Evolutionary conservation across 2,797 vertebrate species (phyloP).

Genomic region (Enteromius unitaeniatus): DNA sequence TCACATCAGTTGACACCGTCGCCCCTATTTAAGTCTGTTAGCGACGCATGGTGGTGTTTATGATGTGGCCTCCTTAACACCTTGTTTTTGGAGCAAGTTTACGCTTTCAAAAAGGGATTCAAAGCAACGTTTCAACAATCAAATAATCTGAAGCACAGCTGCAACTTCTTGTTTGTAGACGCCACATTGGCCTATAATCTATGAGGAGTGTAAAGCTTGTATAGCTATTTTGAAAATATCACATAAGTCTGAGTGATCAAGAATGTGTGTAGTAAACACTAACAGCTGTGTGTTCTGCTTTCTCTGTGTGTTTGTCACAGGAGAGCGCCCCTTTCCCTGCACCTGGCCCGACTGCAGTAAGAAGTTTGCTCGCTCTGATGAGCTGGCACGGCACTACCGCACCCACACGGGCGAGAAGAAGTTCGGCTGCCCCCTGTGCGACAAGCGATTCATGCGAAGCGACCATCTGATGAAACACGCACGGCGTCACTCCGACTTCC

Average conservation of each 20-base stretch:
- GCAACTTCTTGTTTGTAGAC: conserved; percentile 1
- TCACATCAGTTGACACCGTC: conserved; percentile 58
- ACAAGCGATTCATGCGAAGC: conserved; percentile 98
- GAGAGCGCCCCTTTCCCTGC: conserved; percentile 95
- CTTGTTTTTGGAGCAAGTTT: conserved; percentile 41
- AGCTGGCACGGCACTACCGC: conserved; percentile 96
- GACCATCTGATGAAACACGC: conserved; percentile 98
- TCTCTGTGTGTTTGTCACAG: conserved; percentile 70
- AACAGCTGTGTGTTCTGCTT: conserved; percentile 51
- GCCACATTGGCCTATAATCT: not conserved
- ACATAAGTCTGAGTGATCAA: conserved; percentile 35
- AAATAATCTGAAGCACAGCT: not conserved
- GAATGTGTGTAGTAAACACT: conserved; percentile 48
- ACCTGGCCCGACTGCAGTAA: conserved; percentile 96
- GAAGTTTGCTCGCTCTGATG: conserved; percentile 97
- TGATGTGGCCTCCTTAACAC: conserved; percentile 61
- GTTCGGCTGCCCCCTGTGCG: conserved; percentile 94
- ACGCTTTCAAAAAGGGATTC: not conserved
- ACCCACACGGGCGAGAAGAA: conserved; percentile 99
- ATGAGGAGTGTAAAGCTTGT: not conserved
- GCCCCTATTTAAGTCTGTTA: conserved; percentile 47
- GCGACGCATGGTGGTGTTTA: conserved; percentile 35
- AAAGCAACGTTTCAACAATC: not conserved
- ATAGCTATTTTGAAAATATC: conserved; percentile 31
- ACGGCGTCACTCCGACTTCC: conserved; percentile 92